Evolutionary conservation across 2,888 invertebrate genomes (phyloP).

Genomic region (Apotomis turbidana): DNA sequence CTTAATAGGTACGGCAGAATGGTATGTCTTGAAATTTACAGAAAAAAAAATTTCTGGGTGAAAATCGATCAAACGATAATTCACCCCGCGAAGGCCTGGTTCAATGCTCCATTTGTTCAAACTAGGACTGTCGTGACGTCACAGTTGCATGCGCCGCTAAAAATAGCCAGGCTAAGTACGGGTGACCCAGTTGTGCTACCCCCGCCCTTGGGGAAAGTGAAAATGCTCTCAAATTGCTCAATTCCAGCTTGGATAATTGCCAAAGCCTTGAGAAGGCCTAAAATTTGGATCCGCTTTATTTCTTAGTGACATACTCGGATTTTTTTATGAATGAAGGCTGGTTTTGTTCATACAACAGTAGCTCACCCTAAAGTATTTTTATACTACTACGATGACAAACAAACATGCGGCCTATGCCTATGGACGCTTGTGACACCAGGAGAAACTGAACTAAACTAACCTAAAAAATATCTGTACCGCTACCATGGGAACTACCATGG

Average conservation of each 20-base stretch:
- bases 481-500: too few relatives aligned
- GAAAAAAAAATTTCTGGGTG: too few relatives aligned
- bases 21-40: too few relatives aligned
- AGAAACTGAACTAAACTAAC: too few relatives aligned
- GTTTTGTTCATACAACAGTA: too few relatives aligned
- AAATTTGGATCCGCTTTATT: slow-evolving; percentile 12
- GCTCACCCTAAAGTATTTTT: too few relatives aligned
- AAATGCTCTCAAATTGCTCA: slow-evolving; percentile 21
- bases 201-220: slow-evolving; percentile 42
- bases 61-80: not conserved
- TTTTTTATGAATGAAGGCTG: not conserved
- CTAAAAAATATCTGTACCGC: too few relatives aligned
- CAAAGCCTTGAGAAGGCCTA: slow-evolving; percentile 27
- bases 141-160: slow-evolving; percentile 62
- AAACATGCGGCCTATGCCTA: too few relatives aligned
- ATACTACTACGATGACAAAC: too few relatives aligned
- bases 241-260: slow-evolving; percentile 27
- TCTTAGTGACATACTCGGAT: not conserved
- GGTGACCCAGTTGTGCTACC: slow-evolving; percentile 61
- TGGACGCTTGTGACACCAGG: too few relatives aligned
- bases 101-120: slow-evolving; percentile 45
- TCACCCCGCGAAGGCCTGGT: slow-evolving; percentile 15
- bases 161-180: slow-evolving; percentile 59
- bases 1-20: too few relatives aligned
- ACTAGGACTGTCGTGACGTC: slow-evolving; percentile 66